Percentiles rank a stretch among this genome's conserved stretches.
phyloP scores from a whole-genome alignment of 2,888 invertebrate species.

The Altica lythri region DNA sequence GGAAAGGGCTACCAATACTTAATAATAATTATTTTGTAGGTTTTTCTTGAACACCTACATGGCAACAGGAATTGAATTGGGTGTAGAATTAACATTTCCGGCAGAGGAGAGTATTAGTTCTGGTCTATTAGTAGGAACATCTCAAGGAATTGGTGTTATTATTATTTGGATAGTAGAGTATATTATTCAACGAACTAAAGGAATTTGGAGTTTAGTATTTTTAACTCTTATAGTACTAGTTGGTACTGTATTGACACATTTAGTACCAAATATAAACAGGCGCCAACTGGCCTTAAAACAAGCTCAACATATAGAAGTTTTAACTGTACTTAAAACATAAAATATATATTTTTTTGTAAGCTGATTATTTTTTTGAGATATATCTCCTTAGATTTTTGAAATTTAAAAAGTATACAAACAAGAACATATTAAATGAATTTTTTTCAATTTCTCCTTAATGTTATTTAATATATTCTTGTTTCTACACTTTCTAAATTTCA shows the following conservation, averaged over 20 bases:
- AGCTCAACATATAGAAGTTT: too few relatives aligned
- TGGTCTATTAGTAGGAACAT: constrained; percentile 39
- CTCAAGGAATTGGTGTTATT: constrained; percentile 39
- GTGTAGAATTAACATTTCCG: constrained; percentile 43
- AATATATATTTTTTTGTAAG: too few relatives aligned
- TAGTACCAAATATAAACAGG: constrained; percentile 41
- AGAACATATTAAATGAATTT: too few relatives aligned
- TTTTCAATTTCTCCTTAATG: too few relatives aligned
- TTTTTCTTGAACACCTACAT: constrained; percentile 40
- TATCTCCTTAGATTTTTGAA: too few relatives aligned
- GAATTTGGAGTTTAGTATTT: constrained; percentile 43
- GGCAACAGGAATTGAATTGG: constrained; percentile 43
- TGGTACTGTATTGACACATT: constrained; percentile 41
- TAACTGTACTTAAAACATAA: too few relatives aligned
- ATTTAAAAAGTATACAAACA: too few relatives aligned
- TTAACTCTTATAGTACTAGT: constrained; percentile 37
- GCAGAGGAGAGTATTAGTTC: constrained; percentile 40
- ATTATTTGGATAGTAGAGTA: constrained; percentile 37
- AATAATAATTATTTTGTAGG: constrained; percentile 29
- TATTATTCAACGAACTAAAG: constrained; percentile 38
- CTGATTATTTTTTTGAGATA: too few relatives aligned
- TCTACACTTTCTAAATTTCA: too few relatives aligned
- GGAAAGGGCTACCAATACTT: too few relatives aligned
- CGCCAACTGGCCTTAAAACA: too few relatives aligned
- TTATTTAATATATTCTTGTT: too few relatives aligned